Conservation (phyloP, 1,140 invertebrate species). For the Antheraea pernyi region DNA sequence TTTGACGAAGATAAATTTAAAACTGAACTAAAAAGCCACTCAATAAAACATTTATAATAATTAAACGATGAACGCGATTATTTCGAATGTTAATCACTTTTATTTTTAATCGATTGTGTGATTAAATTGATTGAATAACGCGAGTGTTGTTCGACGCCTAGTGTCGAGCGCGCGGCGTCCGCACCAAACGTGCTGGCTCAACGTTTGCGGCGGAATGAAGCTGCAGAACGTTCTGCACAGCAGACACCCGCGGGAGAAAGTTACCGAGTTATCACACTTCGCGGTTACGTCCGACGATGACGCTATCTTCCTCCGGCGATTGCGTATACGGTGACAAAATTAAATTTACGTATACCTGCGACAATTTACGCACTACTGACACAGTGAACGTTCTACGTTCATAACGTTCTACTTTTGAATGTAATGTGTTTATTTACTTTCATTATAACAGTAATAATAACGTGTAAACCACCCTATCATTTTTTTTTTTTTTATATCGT, state of each 20-base stretch:
- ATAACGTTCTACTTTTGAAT: slow-evolving; percentile 47
- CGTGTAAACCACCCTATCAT: not conserved
- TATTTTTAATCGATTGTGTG: slow-evolving; percentile 21
- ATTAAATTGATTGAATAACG: slow-evolving; percentile 32
- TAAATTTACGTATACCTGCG: slow-evolving; percentile 56
- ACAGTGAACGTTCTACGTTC: slow-evolving; percentile 51
- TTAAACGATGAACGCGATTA: slow-evolving; percentile 43
- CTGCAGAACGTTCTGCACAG: slow-evolving; percentile 26
- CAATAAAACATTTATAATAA: slow-evolving; percentile 42
- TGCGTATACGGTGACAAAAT: slow-evolving; percentile 74
- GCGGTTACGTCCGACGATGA: slow-evolving; percentile 71
- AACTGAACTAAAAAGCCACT: slow-evolving; percentile 43
- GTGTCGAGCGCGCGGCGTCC: slow-evolving; percentile 51
- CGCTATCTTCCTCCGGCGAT: slow-evolving; percentile 60
- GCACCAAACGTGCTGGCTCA: slow-evolving; percentile 50
- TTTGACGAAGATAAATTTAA: slow-evolving; percentile 37
- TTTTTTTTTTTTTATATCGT: not conserved
- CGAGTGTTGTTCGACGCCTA: slow-evolving; percentile 30
- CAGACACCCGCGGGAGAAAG: slow-evolving; percentile 59
- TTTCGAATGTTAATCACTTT: slow-evolving; percentile 24
- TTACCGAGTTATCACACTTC: slow-evolving; percentile 69
- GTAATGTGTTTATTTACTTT: slow-evolving; percentile 1
- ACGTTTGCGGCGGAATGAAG: slow-evolving; percentile 54
- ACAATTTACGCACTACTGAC: slow-evolving; percentile 62
- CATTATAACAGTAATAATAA: not conserved